These are phyloP conservation scores for Pycnomerus fuliginosus DNA, from an alignment of 2,888 invertebrate genomes.

Conservation along the genomic window DNA sequence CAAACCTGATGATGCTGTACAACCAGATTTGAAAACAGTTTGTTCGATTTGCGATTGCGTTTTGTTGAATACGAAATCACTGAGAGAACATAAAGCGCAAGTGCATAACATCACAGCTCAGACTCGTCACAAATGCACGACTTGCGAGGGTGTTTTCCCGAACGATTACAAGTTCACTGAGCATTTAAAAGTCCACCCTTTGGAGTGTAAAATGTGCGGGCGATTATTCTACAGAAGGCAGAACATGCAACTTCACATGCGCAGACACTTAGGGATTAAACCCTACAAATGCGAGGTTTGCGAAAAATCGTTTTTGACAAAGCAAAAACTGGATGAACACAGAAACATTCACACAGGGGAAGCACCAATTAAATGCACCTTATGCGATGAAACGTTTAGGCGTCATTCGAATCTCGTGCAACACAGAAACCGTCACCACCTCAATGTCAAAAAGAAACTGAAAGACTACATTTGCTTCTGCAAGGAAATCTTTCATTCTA, in stretches of 20 bases:
- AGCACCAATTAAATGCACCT: slow-evolving; percentile 75
- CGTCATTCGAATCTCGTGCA: slow-evolving; percentile 83
- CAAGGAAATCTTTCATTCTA: slow-evolving; percentile 79
- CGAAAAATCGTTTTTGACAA: slow-evolving; percentile 78
- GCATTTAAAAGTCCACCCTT: slow-evolving; percentile 76
- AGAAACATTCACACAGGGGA: slow-evolving; percentile 81
- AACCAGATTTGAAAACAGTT: slow-evolving; percentile 25
- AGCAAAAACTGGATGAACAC: slow-evolving; percentile 80
- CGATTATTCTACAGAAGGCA: slow-evolving; percentile 72
- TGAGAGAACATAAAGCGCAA: slow-evolving; percentile 54
- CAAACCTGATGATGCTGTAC: slow-evolving; percentile 44
- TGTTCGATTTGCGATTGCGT: slow-evolving; percentile 44
- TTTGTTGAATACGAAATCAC: slow-evolving; percentile 37
- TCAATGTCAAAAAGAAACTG: slow-evolving; percentile 67
- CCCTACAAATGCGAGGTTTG: slow-evolving; percentile 70
- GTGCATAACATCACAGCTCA: slow-evolving; percentile 53
- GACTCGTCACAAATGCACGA: slow-evolving; percentile 56
- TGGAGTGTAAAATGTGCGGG: slow-evolving; percentile 80
- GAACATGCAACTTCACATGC: slow-evolving; percentile 75
- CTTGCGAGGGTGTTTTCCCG: slow-evolving; percentile 67
- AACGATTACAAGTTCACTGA: slow-evolving; percentile 69
- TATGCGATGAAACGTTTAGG: slow-evolving; percentile 78
- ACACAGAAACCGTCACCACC: slow-evolving; percentile 77
- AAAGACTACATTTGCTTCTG: slow-evolving; percentile 59
- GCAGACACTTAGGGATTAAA: slow-evolving; percentile 75